A percentile compares a stretch with the other conserved stretches of the same genome.
phyloP scores from a whole-genome alignment of 2,113 vertebrate genomes.

The Eulemur rufifrons region DNA sequence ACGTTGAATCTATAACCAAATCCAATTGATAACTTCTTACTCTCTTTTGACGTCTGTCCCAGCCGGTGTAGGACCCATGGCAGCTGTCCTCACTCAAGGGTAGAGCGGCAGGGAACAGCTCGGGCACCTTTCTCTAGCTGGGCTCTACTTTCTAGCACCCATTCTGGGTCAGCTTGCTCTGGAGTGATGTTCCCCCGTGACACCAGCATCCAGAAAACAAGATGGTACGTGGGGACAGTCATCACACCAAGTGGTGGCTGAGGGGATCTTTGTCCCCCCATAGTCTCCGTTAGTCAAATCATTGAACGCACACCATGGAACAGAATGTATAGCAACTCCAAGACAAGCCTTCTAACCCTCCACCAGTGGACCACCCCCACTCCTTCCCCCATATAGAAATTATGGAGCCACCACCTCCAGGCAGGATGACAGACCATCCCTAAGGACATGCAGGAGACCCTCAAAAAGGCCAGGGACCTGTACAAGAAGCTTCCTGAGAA shows the following conservation, averaged over 20 bases:
- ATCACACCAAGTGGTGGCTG: not conserved
- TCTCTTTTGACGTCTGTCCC: not conserved
- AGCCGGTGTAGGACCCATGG: not conserved
- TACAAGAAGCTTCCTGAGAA: not conserved
- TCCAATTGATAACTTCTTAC: not conserved
- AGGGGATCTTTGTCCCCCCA: not conserved
- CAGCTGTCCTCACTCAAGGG: too few species aligned
- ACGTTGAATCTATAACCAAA: not conserved
- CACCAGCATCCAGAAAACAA: not conserved
- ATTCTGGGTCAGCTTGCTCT: not conserved
- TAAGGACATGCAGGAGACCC: not conserved
- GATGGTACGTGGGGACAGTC: not conserved
- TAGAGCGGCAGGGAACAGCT: not conserved
- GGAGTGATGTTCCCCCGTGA: not conserved
- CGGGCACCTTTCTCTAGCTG: rapidly evolving
- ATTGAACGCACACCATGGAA: not conserved
- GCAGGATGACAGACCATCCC: not conserved
- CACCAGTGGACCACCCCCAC: too few species aligned
- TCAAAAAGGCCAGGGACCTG: not conserved
- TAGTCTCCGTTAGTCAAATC: not conserved
- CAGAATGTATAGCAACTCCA: not conserved
- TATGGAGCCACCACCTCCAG: not conserved
- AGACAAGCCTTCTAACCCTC: not conserved
- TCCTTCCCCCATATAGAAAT: not conserved
- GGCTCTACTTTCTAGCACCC: not conserved